A percentile compares a stretch with the other conserved stretches of the same genome.
These are phyloP conservation scores for Prietella phreatophila DNA, from an alignment of 2,113 vertebrate genomes.

Conservation along the genomic window DNA sequence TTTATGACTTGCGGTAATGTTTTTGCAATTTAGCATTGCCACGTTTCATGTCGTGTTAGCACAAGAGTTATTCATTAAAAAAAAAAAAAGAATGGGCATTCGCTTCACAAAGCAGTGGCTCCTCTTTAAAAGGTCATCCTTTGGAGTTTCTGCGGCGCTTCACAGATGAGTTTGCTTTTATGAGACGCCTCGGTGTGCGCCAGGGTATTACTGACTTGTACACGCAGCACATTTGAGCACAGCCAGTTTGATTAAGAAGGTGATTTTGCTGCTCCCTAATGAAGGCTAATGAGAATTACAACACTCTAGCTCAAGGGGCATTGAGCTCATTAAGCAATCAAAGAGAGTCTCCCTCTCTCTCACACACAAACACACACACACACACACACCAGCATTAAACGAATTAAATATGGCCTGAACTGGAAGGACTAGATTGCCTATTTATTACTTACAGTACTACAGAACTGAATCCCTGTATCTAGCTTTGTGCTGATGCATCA, in stretches of 20 bases:
- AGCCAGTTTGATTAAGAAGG: constrained; percentile 53
- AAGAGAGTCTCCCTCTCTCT: constrained; percentile 30
- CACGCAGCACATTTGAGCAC: constrained; percentile 44
- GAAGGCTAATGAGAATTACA: constrained; percentile 56
- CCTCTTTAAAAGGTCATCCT: constrained; percentile 37
- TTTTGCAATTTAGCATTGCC: constrained; percentile 79
- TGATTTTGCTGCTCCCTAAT: constrained; percentile 52
- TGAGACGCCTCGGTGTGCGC: constrained; percentile 39
- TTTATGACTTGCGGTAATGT: constrained; percentile 79
- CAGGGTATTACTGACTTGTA: constrained; percentile 46
- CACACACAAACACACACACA: neutral
- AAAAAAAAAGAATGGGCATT: constrained; percentile 51
- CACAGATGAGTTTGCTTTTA: constrained; percentile 53
- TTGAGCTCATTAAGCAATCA: constrained; percentile 48
- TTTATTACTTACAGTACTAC: constrained; percentile 11
- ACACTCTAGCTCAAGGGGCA: constrained; percentile 49
- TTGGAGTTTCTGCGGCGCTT: constrained; percentile 40
- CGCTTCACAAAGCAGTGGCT: constrained; percentile 35
- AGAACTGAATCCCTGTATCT: neutral
- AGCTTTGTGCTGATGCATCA: constrained; percentile 4
- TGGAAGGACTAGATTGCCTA: constrained; percentile 19
- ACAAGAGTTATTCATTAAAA: constrained; percentile 66
- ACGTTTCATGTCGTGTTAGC: constrained; percentile 68
- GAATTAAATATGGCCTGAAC: constrained; percentile 33
- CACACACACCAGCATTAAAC: constrained; percentile 5